A percentile compares a stretch with the other conserved stretches of the same genome.
These are phyloP conservation scores for Melitaea athalia DNA, from an alignment of 2,888 invertebrate species.

Conservation along the genomic window DNA sequence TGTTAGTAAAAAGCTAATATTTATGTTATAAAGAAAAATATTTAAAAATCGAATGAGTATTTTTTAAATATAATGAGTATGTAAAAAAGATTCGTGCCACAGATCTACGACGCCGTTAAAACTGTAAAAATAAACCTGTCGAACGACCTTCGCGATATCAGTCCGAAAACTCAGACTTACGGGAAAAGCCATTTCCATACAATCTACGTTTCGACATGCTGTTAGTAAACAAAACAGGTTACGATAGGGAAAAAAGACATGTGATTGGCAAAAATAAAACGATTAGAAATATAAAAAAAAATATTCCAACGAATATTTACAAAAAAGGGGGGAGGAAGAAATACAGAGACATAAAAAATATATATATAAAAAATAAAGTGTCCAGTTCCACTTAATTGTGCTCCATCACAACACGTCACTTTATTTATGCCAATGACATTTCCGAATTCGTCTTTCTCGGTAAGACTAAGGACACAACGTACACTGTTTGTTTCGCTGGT, in stretches of 20 bases:
- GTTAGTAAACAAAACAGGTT: slow-evolving; percentile 61
- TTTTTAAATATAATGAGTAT: slow-evolving; percentile 33
- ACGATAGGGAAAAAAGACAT: slow-evolving; percentile 62
- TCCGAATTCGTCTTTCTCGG: slow-evolving; percentile 41
- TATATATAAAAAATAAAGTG: slow-evolving; percentile 41
- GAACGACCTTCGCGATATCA: slow-evolving; percentile 70
- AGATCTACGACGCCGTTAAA: slow-evolving; percentile 66
- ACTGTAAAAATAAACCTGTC: slow-evolving; percentile 78
- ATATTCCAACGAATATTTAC: slow-evolving; percentile 71
- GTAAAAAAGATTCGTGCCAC: slow-evolving; percentile 40
- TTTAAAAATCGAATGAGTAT: slow-evolving; percentile 6
- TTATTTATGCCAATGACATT: slow-evolving; percentile 80
- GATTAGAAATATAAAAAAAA: slow-evolving; percentile 48
- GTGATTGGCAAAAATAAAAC: slow-evolving; percentile 79
- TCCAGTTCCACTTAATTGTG: slow-evolving; percentile 64
- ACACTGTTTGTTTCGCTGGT: slow-evolving; percentile 55
- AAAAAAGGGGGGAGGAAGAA: slow-evolving; percentile 53
- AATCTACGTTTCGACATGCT: slow-evolving; percentile 48
- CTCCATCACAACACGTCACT: slow-evolving; percentile 74
- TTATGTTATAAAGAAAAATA: neutral
- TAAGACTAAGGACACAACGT: slow-evolving; percentile 52
- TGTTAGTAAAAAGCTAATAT: no score
- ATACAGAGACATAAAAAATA: slow-evolving; percentile 47
- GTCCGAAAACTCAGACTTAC: slow-evolving; percentile 62
- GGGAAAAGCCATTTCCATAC: slow-evolving; percentile 40